Base-by-base conservation (phyloP, 1,140 invertebrate species). In the Saccostrea glomerata region DNA sequence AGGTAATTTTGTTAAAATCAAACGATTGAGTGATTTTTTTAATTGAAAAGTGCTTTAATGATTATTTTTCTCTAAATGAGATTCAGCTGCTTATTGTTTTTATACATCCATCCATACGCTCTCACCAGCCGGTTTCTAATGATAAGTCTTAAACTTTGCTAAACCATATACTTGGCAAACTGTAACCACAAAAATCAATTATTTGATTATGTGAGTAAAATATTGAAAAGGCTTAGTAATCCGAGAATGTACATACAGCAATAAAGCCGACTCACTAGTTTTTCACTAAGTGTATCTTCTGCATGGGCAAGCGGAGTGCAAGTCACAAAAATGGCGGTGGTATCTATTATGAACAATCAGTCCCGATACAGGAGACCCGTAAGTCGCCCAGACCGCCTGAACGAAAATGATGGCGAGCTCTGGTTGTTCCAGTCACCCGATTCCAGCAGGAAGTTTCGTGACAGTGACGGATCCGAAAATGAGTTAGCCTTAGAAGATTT, bases 271-370 rank as follows among this genome's bases (percentile, higher is more conserved):
- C 15, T 77, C 25, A 77, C 70, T 30, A 77, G 25, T 30, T 77
- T 77, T 77, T 25, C 23, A 15, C 13, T 77, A 25, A 25, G 6
- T 25, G 12, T 30, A 25, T 15, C 3, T 30, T 77, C 70, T 77
- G 70, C 70, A 77, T 77, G 70, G 70, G 15, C 30, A 36, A 77
- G 25, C 15, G 4, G 70, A 77, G 23, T 12, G 11, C 70, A 30
- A 1, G 70, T 77, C 30, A 63, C 55, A 77, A 89, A 85, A 30
- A 93, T 93, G 93, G 93, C 93, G 25, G 92, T 93, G 23, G 91
- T 93, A 56, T 92, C 91, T 2, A 84, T 94, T n/a, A 89, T 92
- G 86, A 94, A 94, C 87, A 77, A 77, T 30, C 93, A 94, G 90
- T 92, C 93, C 5, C 90, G 92, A 60, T 94, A 93, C 90, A 89